These are phyloP conservation scores for Ephialtes manifestator DNA, from an alignment of 2,888 invertebrate genomes.

Conservation along the genomic window DNA sequence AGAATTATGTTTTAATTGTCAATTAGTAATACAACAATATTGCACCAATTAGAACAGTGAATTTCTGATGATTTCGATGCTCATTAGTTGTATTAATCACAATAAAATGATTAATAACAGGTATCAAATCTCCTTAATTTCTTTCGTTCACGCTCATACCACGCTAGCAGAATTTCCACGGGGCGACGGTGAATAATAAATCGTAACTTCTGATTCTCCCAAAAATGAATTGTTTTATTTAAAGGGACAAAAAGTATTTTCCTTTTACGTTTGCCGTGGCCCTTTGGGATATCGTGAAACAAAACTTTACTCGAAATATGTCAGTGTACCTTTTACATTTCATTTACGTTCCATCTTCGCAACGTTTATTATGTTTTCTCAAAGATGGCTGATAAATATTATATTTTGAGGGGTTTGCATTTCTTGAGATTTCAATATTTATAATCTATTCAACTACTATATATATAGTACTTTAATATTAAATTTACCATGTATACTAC, in stretches of 20 bases:
- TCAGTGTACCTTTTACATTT: constrained; percentile 67
- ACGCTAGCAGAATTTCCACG: constrained; percentile 68
- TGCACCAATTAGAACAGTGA: neutral
- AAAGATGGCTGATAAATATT: constrained; percentile 54
- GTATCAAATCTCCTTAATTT: constrained; percentile 55
- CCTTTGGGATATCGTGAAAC: constrained; percentile 68
- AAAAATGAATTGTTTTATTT: constrained; percentile 4
- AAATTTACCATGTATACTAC: constrained; percentile 21
- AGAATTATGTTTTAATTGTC: neutral
- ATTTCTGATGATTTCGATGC: neutral
- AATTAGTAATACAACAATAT: neutral
- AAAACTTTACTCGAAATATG: constrained; percentile 57
- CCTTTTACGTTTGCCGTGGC: constrained; percentile 31
- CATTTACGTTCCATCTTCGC: constrained; percentile 63
- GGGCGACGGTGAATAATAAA: constrained; percentile 39
- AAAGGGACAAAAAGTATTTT: neutral
- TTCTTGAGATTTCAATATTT: constrained; percentile 42
- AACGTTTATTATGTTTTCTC: constrained; percentile 28
- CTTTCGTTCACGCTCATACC: constrained; percentile 61
- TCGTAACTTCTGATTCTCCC: neutral
- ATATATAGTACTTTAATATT: constrained; percentile 20
- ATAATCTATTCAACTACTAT: constrained; percentile 6
- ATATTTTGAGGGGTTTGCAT: constrained; percentile 52
- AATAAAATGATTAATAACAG: neutral
- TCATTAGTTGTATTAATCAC: neutral